Evolutionary conservation across 2,797 vertebrate genomes (phyloP), one percentile per base, ranked within the genome.

Genomic region (Kryptolebias ocellatus): DNA sequence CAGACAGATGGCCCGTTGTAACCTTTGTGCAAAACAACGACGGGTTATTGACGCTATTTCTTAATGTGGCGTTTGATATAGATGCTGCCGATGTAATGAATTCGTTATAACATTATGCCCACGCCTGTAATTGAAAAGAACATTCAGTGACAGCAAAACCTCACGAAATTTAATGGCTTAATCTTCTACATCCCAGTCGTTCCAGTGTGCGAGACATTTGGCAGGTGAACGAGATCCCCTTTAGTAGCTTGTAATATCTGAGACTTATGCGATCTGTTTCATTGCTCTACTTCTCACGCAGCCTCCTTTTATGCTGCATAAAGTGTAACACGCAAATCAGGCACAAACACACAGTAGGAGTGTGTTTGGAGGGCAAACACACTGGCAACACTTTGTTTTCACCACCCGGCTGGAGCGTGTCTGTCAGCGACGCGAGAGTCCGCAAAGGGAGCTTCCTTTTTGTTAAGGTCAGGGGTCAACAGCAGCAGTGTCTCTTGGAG

Each of bases 241-340:
- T 87, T 72, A 85, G 80, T 68, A 55, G 80, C 76, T 81, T 68
- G 67, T 79, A 88, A 79, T 83, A 84, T 86, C 58, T 75, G 80
- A 88, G 82, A 92, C 80, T 82, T 74, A 54, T 46, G 68, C 71
- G 79, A 87, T 90, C 82, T 17, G 45, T 89, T 87, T 89, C 88
- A 70, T 60, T 72, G 83, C 77, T 53, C 5, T 14, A 81, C 77
- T 72, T 74, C 74, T 80, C 61, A 67, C 64, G 61, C 65, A 79
- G 64, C 61, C 84, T 69, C 17, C 1, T 34, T 84, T 84, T 83
- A 52, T 65, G 29, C 70, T 58, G 53, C 60, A 67, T 47, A 27
- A 53, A 69, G 20, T 55, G 51, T 52, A 64, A 63, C 69, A 64
- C 62, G 52, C 16, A 34, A 65, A 44, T 46, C 47, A 37, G 15